phyloP scores from a whole-genome alignment of 2,888 invertebrate species.

The Julus scanicus region DNA sequence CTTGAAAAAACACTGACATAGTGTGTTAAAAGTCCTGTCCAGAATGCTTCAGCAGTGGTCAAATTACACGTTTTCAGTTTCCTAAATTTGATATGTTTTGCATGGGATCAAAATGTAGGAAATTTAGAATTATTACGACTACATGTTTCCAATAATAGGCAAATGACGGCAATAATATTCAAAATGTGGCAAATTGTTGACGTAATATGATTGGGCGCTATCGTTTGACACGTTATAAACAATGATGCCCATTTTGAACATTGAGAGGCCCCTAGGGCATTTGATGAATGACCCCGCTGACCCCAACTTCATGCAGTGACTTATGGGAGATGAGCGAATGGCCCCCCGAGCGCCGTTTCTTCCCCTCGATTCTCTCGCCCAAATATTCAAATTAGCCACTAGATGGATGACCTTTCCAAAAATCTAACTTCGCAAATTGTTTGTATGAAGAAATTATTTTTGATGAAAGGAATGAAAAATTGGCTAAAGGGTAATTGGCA shows the following conservation, averaged over 20 bases:
- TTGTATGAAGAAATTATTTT: conserved; percentile 33
- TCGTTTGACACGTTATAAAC: conserved; percentile 33
- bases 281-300: neutral
- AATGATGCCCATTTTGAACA: conserved; percentile 9
- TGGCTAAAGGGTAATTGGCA: neutral
- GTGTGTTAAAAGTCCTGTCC: too few species aligned
- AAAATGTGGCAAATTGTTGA: neutral
- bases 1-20: too few species aligned
- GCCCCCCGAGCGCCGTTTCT: neutral
- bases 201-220: neutral
- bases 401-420: conserved; percentile 28
- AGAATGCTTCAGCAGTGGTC: too few species aligned
- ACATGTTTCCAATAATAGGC: too few species aligned
- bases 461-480: conserved; percentile 33
- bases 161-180: too few species aligned
- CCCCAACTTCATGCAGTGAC: conserved; percentile 16
- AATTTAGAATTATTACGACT: too few species aligned
- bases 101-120: too few species aligned
- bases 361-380: neutral
- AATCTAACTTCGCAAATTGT: conserved; percentile 21
- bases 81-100: too few species aligned
- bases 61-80: too few species aligned
- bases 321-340: conserved; percentile 4
- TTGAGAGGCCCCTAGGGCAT: neutral
- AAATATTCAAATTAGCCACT: conserved; percentile 23